These are phyloP conservation scores for Synanthedon tipuliformis DNA, from an alignment of 2,888 invertebrate genomes.

Conservation along the genomic window DNA sequence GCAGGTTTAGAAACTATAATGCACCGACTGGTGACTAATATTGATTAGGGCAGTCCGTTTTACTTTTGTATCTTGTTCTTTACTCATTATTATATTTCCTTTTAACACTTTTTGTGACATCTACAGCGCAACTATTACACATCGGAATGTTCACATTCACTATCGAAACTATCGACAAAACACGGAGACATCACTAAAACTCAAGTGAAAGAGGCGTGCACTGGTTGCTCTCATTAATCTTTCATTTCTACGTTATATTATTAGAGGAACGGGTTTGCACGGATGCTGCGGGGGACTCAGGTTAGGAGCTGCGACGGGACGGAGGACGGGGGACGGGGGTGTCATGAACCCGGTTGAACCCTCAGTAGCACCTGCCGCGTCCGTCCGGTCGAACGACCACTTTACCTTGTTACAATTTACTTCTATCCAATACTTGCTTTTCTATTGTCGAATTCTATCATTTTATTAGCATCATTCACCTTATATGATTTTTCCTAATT, in stretches of 20 bases:
- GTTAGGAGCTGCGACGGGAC: slow-evolving; percentile 12
- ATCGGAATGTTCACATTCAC: too few species aligned
- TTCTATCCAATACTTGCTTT: slow-evolving; percentile 11
- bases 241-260: slow-evolving; percentile 70
- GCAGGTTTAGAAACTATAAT: too few species aligned
- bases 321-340: slow-evolving; percentile 21
- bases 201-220: slow-evolving; percentile 66
- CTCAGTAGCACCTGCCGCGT: slow-evolving; percentile 66
- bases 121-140: too few species aligned
- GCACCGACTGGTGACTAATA: too few species aligned
- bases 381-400: slow-evolving; percentile 41
- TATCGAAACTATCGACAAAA: slow-evolving; percentile 1
- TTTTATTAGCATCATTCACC: too few species aligned
- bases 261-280: slow-evolving; percentile 69
- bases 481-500: too few species aligned
- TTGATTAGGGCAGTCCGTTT: too few species aligned
- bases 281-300: slow-evolving; percentile 47
- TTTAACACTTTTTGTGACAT: too few species aligned
- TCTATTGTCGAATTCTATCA: too few species aligned
- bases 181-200: slow-evolving; percentile 24
- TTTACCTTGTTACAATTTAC: slow-evolving; percentile 12
- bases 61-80: too few species aligned
- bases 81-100: too few species aligned
- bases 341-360: slow-evolving; percentile 64
- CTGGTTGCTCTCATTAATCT: slow-evolving; percentile 70